phyloP scores from a whole-genome alignment of 2,113 vertebrate genomes.

The Martes martes region DNA sequence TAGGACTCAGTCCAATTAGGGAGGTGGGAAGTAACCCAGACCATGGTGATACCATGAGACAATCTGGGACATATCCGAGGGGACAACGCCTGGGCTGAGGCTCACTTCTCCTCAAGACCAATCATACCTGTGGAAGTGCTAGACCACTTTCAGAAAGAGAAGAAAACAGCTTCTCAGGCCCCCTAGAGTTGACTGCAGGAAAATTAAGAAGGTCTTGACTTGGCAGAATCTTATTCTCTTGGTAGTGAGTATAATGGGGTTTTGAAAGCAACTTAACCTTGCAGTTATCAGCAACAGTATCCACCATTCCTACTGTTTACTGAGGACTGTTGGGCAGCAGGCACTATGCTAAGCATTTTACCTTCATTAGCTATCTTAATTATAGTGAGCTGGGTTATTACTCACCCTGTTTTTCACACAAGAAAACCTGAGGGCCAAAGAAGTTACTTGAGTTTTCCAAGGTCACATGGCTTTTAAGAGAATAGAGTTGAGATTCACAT shows the following conservation, averaged over 20 bases:
- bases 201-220: neutral
- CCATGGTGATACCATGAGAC: neutral
- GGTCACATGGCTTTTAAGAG: neutral
- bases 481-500: conserved; percentile 20
- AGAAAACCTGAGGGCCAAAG: neutral
- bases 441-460: neutral
- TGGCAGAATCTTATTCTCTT: neutral
- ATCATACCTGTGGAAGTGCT: neutral
- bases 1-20: neutral
- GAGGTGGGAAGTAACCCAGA: neutral
- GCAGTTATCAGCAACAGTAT: neutral
- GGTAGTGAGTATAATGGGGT: neutral
- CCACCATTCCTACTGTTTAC: neutral
- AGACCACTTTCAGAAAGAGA: neutral
- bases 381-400: neutral
- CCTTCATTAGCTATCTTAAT: neutral
- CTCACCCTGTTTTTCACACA: neutral
- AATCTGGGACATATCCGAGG: neutral
- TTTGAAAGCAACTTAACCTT: neutral
- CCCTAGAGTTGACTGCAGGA: neutral
- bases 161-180: neutral
- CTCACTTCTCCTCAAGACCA: neutral
- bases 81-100: neutral
- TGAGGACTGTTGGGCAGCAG: neutral
- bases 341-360: neutral